A percentile compares a stretch with the other conserved stretches of the same genome.
Conservation (phyloP, 2,888 invertebrate genomes). For the Tipula vernalis region DNA sequence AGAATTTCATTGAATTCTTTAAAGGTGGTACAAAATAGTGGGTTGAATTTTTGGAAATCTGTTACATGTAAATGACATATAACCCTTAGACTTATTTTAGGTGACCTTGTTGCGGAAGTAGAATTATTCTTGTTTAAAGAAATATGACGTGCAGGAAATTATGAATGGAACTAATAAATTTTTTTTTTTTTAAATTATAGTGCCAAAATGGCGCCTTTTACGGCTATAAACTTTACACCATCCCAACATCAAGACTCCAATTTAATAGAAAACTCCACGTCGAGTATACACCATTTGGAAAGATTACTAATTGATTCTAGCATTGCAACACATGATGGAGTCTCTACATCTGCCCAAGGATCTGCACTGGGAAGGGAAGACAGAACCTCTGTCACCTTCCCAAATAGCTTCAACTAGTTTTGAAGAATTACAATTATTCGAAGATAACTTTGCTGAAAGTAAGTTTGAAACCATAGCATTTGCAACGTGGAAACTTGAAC, state of each 20-base stretch:
- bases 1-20: neutral
- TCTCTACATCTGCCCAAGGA: constrained; percentile 31
- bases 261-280: constrained; percentile 17
- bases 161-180: neutral
- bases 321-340: constrained; percentile 25
- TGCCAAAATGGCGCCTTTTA: constrained; percentile 70
- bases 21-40: too few relatives aligned
- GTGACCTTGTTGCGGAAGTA: too few relatives aligned
- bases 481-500: neutral
- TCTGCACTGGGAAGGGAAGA: constrained; percentile 32
- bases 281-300: neutral
- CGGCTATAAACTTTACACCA: constrained; percentile 47
- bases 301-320: neutral
- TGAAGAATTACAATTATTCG: constrained; percentile 18
- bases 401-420: constrained; percentile 22
- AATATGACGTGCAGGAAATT: neutral
- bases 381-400: constrained; percentile 31
- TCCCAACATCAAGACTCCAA: constrained; percentile 33
- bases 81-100: too few relatives aligned
- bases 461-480: neutral
- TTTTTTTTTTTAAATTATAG: constrained; percentile 41
- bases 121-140: too few relatives aligned
- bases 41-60: too few relatives aligned
- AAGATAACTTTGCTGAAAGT: constrained; percentile 20
- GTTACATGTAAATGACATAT: too few relatives aligned